Base-by-base conservation (phyloP, 2,113 vertebrate genomes). In the Neolamprologus hecqui region DNA sequence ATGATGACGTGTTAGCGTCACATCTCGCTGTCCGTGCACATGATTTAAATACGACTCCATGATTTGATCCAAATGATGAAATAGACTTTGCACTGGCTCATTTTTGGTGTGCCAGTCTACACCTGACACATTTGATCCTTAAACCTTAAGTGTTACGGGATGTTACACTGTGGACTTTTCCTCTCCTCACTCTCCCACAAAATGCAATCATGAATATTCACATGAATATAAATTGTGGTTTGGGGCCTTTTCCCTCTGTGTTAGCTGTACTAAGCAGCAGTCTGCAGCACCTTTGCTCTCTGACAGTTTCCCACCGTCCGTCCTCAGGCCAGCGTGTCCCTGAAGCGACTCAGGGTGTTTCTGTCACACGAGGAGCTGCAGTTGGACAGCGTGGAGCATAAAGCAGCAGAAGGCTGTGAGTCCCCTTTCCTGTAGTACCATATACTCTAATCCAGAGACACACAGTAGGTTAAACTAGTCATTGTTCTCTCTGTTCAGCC, bases 301-400 rank as follows among this genome's bases (percentile, higher is more conserved):
- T 42, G 63, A 65, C 33, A 7, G 21, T 15, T 45, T 75, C 28
- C 31, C 53, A 23, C 12, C 5, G 45, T 82, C 6, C 15, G 2
- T 75, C 42, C 68, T 47, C 79, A 99, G 98, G 98, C 98, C 6
- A 99, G 98, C 3, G 98, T 99, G 35, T 99, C 98, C 26, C 63
- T 99, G 93, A 99, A 98, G 84, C 97, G 99, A 4, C 97, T 99
- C 8, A 84, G 97, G 57, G 96, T 97, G 19, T 99, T 99, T 89
- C 96, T 99, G 13, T 99, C 98, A 1, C 98, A 99, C 0, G 98
- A 99, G 82, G 98, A 99, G 91, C 93, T 99, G 73, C 97, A 98
- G 58, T 96, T 97, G 4, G 96, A 97, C 92, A 97, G 96, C 51
- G 97, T 99, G 21, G 92, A 97, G 53, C 96, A 96, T 28, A 88